Conservation (phyloP, 2,888 invertebrate genomes). For the Catocala nupta region DNA sequence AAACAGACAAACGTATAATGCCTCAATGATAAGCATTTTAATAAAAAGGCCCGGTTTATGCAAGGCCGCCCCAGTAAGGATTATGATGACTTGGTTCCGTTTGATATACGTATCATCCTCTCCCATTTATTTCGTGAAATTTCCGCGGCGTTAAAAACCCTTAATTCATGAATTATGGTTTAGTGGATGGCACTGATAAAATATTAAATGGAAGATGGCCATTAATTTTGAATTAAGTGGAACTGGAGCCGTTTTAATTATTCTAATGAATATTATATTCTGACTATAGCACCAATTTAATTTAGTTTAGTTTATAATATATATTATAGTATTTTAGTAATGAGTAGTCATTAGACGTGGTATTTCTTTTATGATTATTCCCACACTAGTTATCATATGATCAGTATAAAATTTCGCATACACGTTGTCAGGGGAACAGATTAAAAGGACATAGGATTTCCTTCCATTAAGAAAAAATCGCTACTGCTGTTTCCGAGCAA, state of each 20-base stretch:
- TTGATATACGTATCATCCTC: slow-evolving; percentile 15
- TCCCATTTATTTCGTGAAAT: slow-evolving; percentile 13
- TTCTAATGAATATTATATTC: too few species aligned
- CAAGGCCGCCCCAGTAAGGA: slow-evolving; percentile 4
- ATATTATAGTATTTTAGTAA: too few species aligned
- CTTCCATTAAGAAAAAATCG: too few species aligned
- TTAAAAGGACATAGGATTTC: too few species aligned
- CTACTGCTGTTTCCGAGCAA: too few species aligned
- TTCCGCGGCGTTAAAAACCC: slow-evolving; percentile 5
- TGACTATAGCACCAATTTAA: too few species aligned
- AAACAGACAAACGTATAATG: not conserved
- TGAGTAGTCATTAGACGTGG: too few species aligned
- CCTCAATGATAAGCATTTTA: slow-evolving; percentile 4
- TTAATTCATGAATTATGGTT: slow-evolving; percentile 10
- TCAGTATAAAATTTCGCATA: too few species aligned
- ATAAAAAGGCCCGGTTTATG: slow-evolving; percentile 11
- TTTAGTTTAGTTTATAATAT: too few species aligned
- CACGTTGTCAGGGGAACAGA: too few species aligned
- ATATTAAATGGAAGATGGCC: slow-evolving; percentile 1
- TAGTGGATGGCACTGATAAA: slow-evolving; percentile 5
- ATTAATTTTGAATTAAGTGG: not conserved
- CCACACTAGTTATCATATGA: too few species aligned
- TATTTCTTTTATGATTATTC: too few species aligned
- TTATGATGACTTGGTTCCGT: slow-evolving; percentile 15
- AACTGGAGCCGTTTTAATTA: not conserved